Evolutionary conservation across 1,140 invertebrate species (phyloP).

Genomic region (Calosoma granatense): DNA sequence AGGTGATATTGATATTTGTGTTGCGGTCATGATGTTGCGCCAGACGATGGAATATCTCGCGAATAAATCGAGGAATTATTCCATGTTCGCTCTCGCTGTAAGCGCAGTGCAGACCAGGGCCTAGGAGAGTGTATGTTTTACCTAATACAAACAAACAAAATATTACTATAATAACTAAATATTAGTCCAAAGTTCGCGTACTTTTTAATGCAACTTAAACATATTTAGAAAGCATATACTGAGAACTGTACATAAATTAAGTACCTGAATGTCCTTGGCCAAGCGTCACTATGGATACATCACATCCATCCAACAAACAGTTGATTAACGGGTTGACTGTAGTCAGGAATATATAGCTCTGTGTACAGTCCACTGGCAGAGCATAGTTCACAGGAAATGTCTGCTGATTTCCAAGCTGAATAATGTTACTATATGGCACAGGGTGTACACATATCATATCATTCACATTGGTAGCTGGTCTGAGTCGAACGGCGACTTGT

Average conservation of each 20-base stretch:
- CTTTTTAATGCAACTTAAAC: not conserved
- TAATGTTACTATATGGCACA: conserved; percentile 41
- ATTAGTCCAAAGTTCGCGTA: not conserved
- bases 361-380: conserved; percentile 42
- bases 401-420: conserved; percentile 43
- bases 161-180: not conserved
- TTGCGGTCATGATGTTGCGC: conserved; percentile 46
- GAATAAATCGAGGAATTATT: conserved; percentile 61
- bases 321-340: conserved; percentile 43
- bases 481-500: conserved; percentile 46
- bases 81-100: conserved; percentile 63
- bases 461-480: conserved; percentile 36
- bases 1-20: conserved; percentile 50
- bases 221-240: not conserved
- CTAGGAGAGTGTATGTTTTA: conserved; percentile 69
- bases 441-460: conserved; percentile 42
- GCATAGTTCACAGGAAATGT: conserved; percentile 49
- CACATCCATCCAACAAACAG: conserved; percentile 56
- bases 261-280: conserved; percentile 49
- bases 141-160: no score
- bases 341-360: conserved; percentile 36
- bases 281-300: conserved; percentile 65
- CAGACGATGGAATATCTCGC: conserved; percentile 59
- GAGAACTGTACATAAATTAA: not conserved
- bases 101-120: conserved; percentile 56